Base-by-base conservation (phyloP, 2,113 vertebrate species). In the Ifrita kowaldi region DNA sequence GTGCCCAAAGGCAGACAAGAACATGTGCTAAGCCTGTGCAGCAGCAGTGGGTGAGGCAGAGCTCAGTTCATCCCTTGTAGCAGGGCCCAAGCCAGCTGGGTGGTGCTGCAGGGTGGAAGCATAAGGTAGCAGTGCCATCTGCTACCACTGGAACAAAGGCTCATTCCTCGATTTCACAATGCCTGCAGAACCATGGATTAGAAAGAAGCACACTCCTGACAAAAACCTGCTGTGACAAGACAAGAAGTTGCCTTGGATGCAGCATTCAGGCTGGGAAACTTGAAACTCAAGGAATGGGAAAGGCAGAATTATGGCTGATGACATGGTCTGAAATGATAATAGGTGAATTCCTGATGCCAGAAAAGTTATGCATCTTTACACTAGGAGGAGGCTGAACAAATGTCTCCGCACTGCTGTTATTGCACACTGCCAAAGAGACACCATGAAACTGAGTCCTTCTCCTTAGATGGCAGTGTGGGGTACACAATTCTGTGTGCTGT, bases 151-250 rank as follows among this genome's bases (percentile, higher is more conserved):
- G 50, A 49, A 10, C 13, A 52, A 79, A 76, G 39, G 32, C 22
- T 70, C 9, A 8, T 42, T 86, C 56, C 47, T 80, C 0, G 0
- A 50, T 76, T 74, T 74, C 2, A 3, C 33, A 70, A 7, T 11
- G 35, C 41, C 28, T 49, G 18, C 3, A 28, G 42, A 92, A 42
- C 4, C 2, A 0, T 0, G 0, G 12, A 21, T 50, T 83, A 52
- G 49, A 41, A 59, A 71, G 50, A 47, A 56, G 23, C 12, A 28
- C 0, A 1, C 5, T 35, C 23, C 35, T 47, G 57, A 28, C 32
- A 75, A 67, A 79, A 59, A 33, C 16, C 27, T 86, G 10, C 79
- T 27, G 11, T 22, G 37, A 26, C 23, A 84, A 82, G 21, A 42
- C 20, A n/a, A 33, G 13, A 68, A 55, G 6, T n/a, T 69, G 20